Evolutionary conservation across 2,797 vertebrate species (phyloP).

Genomic region (Argyrosomus regius): DNA sequence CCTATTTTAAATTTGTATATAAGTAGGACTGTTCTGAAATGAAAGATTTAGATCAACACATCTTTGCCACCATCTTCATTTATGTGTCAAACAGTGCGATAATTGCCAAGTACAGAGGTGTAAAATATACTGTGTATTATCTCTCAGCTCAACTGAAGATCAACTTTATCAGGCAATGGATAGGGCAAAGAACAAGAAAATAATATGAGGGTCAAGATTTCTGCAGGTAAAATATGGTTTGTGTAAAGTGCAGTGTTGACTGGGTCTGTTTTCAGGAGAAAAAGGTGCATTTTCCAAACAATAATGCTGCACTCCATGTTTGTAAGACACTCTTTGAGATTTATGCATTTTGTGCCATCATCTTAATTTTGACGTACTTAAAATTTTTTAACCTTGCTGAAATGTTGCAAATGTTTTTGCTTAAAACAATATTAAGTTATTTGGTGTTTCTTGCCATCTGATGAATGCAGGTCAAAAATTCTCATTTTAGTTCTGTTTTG

Average conservation of each 20-base stretch:
- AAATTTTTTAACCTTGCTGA: background rate
- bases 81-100: background rate
- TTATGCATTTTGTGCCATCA: background rate
- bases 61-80: background rate
- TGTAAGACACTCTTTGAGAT: background rate
- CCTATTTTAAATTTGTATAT: background rate
- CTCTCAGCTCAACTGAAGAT: background rate
- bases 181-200: too few species aligned
- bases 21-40: conserved; percentile 1
- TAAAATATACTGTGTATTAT: background rate
- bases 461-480: background rate
- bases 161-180: too few species aligned
- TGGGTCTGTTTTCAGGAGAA: background rate
- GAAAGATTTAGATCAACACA: background rate
- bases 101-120: background rate
- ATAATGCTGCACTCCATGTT: background rate
- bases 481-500: background rate
- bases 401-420: background rate
- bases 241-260: background rate
- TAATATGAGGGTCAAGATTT: too few species aligned
- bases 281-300: background rate
- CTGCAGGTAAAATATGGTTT: background rate
- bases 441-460: background rate
- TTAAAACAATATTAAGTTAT: background rate
- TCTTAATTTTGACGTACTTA: background rate